Percentiles rank a stretch among this genome's conserved stretches.
Evolutionary conservation across 2,113 vertebrate genomes (phyloP).

Genomic region (Boulengeromyrus knoepffleri): DNA sequence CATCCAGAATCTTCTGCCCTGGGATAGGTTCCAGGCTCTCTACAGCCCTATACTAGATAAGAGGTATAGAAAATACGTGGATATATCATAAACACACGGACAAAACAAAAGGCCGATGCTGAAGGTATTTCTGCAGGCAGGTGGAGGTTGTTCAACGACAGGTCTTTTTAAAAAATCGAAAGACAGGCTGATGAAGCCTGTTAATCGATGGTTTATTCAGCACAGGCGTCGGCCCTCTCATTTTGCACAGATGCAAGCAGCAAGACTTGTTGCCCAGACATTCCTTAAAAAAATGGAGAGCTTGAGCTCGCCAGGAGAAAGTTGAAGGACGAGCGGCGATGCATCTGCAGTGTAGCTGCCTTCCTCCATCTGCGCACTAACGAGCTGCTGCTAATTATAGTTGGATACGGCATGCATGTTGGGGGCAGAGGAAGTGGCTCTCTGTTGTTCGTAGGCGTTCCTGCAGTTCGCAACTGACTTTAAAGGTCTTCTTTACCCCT

Average conservation of each 20-base stretch:
- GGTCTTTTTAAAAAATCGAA: not conserved
- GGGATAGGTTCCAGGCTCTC: not conserved
- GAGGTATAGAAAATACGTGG: not conserved
- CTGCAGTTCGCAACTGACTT: not conserved
- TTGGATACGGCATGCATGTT: not conserved
- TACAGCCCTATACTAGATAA: not conserved
- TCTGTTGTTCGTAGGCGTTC: not conserved
- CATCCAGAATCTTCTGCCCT: not conserved
- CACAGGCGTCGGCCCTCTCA: not conserved
- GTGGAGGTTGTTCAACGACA: not conserved
- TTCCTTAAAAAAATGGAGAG: not conserved
- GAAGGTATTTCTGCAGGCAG: not conserved
- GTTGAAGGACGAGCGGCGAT: not conserved
- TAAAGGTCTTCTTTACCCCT: constrained; percentile 2
- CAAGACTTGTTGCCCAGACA: not conserved
- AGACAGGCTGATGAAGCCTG: not conserved
- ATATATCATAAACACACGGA: not conserved
- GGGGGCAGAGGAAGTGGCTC: not conserved
- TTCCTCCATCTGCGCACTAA: not conserved
- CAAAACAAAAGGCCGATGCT: not conserved
- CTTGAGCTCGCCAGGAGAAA: not conserved
- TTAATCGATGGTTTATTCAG: not conserved
- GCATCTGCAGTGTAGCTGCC: not conserved
- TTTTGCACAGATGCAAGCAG: not conserved
- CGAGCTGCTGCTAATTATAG: not conserved